Conservation (phyloP, 1,140 invertebrate genomes). For the Caenorhabditis tropicalis region DNA sequence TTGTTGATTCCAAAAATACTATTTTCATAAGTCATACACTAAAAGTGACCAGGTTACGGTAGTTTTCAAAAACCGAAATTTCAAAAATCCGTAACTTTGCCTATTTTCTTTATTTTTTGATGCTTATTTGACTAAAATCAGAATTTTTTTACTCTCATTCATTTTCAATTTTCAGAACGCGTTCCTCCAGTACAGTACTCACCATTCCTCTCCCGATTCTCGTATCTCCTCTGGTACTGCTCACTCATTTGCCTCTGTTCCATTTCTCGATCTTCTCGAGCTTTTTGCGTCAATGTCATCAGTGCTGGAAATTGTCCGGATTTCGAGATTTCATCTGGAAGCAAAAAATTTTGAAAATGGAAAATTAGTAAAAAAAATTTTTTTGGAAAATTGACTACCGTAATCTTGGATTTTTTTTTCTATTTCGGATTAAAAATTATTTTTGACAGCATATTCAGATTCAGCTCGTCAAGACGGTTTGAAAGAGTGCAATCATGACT, state of each 20-base stretch:
- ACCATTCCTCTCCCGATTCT: slow-evolving; percentile 11
- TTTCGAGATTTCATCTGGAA: slow-evolving; percentile 56
- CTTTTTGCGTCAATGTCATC: neutral
- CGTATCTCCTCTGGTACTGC: slow-evolving; percentile 19
- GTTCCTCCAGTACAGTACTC: neutral
- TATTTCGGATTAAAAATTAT: no score
- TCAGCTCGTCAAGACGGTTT: no score
- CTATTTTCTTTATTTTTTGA: no score
- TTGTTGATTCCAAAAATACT: neutral
- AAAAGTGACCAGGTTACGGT: neutral
- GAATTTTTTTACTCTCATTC: no score
- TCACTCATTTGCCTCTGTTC: neutral
- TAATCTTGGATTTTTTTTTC: no score
- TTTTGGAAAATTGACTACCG: neutral
- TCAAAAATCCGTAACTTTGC: neutral
- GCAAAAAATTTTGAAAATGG: neutral
- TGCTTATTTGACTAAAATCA: no score
- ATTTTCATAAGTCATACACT: neutral
- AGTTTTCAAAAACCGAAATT: neutral
- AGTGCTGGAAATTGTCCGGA: slow-evolving; percentile 44
- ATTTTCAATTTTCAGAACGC: neutral
- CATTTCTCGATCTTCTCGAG: neutral
- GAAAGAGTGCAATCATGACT: no score
- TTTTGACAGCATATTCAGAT: no score
- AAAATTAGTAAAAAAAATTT: neutral